Base-by-base conservation (phyloP, 2,113 vertebrate species). In the Anoura caudifer region DNA sequence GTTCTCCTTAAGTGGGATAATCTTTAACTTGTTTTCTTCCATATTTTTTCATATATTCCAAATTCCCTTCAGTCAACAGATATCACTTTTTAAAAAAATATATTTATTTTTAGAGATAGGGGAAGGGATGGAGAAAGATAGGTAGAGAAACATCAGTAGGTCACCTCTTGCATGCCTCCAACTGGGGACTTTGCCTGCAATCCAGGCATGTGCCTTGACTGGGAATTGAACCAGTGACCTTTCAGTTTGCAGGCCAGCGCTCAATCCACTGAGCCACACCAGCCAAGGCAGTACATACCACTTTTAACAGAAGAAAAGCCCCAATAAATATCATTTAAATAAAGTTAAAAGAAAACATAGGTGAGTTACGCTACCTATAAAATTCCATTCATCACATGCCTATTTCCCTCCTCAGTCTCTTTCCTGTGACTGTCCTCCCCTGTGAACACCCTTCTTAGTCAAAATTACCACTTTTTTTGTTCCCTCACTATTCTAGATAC, bases 331-430 rank as follows among this genome's bases (percentile, higher is more conserved):
- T 24, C 9, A 73, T 15, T 92, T 90, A 92, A 90, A 61, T 90
- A 90, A 94, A 67, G n/a, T 92, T 95, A 72, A 73, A 69, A 91
- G 38, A 77, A 95, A 86, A 61, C 15, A 82, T 41, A 59, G 15
- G 1, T 41, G 19, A 75, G 9, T 86, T 70, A 59, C 41, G 33
- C 65, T 83, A 82, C 33, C n/a, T 94, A 3, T 80, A 69, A 16
- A 33, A 50, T 75, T 87, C 72, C 31, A 33, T 83, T 79, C 19
- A 24, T 67, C 4, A 7, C 11, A 47, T 77, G 5, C n/a, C 20
- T 19, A 1, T 95, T 85, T 91, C 52, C 76, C 12, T 67, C 45
- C 43, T 92, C 15, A 16, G 14, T 75, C 20, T 86, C 61, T 52
- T 52, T 52, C 50, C 50, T 77, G 20, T 92, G 77, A 75, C 43